phyloP scores from a whole-genome alignment of 1,140 invertebrate genomes.

The Solenopsis invicta region DNA sequence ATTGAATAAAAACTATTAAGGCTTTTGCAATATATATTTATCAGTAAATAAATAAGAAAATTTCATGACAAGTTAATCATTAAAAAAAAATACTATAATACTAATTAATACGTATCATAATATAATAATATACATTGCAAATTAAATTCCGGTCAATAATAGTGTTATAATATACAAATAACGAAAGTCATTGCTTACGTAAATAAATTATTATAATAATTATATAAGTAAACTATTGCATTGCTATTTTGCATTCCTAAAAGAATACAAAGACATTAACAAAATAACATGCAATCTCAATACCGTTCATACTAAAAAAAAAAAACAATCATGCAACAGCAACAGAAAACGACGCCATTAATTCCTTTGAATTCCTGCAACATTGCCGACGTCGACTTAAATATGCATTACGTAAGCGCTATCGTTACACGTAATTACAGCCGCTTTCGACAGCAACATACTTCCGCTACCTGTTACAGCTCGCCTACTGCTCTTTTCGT shows the following conservation, averaged over 20 bases:
- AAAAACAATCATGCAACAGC: slow-evolving; percentile 54
- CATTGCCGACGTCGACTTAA: slow-evolving; percentile 36
- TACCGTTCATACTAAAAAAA: slow-evolving; percentile 1
- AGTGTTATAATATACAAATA: background rate
- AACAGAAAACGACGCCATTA: slow-evolving; percentile 27
- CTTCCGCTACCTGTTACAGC: slow-evolving; percentile 55
- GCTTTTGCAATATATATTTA: background rate
- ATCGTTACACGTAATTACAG: slow-evolving; percentile 56
- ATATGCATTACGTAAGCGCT: slow-evolving; percentile 53
- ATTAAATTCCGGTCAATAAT: background rate
- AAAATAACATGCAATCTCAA: slow-evolving; percentile 15
- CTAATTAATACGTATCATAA: background rate
- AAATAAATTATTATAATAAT: background rate
- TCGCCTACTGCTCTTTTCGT: slow-evolving; percentile 8
- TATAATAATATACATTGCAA: background rate
- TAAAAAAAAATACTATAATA: slow-evolving; percentile 5
- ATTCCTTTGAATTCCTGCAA: slow-evolving; percentile 47
- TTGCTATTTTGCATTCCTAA: slow-evolving; percentile 22
- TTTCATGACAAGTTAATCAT: background rate
- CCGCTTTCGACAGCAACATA: slow-evolving; percentile 45
- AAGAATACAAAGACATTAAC: slow-evolving; percentile 18
- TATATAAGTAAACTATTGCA: background rate
- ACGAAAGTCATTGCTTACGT: background rate
- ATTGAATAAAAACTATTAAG: background rate
- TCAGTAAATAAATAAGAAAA: slow-evolving; percentile 6